phyloP scores from a whole-genome alignment of 2,888 invertebrate species.

The Macrophya annulata region DNA sequence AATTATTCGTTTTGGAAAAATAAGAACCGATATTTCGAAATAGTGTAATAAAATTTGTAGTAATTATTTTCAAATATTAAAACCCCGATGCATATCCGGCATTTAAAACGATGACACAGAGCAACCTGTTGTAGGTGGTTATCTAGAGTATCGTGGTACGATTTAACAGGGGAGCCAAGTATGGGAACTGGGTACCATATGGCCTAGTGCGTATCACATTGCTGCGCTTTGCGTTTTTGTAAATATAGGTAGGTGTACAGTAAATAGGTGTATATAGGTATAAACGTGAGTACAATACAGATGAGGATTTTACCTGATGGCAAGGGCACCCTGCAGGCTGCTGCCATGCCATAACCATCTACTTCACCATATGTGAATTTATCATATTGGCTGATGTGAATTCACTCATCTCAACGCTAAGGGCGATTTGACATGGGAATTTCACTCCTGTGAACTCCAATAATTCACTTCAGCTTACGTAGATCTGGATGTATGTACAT shows the following conservation, averaged over 20 bases:
- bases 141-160: conserved; percentile 28
- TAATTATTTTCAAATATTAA: not conserved
- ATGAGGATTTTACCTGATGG: conserved; percentile 47
- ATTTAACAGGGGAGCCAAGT: conserved; percentile 33
- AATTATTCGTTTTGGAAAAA: not conserved
- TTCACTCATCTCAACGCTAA: conserved; percentile 36
- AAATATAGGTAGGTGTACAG: conserved; percentile 30
- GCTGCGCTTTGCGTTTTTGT: conserved; percentile 37
- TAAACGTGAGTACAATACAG: conserved; percentile 1
- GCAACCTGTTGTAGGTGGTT: conserved; percentile 50
- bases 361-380: conserved; percentile 53
- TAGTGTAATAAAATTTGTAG: not conserved
- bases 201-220: conserved; percentile 41
- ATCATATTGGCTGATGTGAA: conserved; percentile 31
- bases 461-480: not conserved
- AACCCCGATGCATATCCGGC: conserved; percentile 20
- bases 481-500: not conserved
- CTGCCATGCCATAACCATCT: conserved; percentile 1
- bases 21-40: not conserved
- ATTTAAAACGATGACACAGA: conserved; percentile 52
- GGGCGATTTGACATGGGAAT: conserved; percentile 55
- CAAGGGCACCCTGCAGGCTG: not conserved
- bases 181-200: conserved; percentile 53
- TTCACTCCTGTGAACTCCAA: conserved; percentile 33
- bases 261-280: conserved; percentile 27